Evolutionary conservation across 2,888 invertebrate species (phyloP).

Genomic region (Magallana nippona): DNA sequence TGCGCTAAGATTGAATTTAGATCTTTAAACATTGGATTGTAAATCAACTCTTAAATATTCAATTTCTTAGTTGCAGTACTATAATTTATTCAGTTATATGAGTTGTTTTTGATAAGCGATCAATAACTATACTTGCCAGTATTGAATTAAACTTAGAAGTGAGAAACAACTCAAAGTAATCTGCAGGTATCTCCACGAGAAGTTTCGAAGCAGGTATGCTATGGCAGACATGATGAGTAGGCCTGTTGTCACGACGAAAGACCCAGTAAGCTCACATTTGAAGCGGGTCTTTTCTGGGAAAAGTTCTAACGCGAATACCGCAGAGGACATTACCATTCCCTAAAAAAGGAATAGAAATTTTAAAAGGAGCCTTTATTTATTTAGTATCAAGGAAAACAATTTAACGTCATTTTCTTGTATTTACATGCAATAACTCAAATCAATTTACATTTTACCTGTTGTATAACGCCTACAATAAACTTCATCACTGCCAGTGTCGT

Average conservation of each 20-base stretch:
- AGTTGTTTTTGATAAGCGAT: not conserved
- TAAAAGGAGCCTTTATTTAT: no score
- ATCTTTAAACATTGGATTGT: no score
- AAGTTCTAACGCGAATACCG: constrained; percentile 62
- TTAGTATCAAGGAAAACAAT: no score
- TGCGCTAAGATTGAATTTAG: no score
- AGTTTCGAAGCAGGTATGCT: constrained; percentile 59
- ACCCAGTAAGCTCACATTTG: constrained; percentile 53
- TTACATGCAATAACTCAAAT: not conserved
- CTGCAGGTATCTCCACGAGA: constrained; percentile 64
- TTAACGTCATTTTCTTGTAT: not conserved
- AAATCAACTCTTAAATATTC: no score
- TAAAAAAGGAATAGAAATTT: constrained; percentile 46
- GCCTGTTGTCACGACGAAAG: constrained; percentile 57
- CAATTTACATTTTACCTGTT: constrained; percentile 50
- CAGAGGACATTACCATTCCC: constrained; percentile 60
- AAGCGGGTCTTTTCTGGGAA: constrained; percentile 56
- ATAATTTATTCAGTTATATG: not conserved
- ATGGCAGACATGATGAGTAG: constrained; percentile 58
- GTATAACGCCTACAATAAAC: constrained; percentile 56
- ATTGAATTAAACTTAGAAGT: constrained; percentile 40
- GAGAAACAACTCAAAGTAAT: constrained; percentile 46
- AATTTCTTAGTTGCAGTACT: no score
- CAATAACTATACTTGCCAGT: constrained; percentile 38
- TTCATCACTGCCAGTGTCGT: constrained; percentile 53